Evolutionary conservation across 2,113 vertebrate genomes (phyloP).

Genomic region (Menura novaehollandiae): DNA sequence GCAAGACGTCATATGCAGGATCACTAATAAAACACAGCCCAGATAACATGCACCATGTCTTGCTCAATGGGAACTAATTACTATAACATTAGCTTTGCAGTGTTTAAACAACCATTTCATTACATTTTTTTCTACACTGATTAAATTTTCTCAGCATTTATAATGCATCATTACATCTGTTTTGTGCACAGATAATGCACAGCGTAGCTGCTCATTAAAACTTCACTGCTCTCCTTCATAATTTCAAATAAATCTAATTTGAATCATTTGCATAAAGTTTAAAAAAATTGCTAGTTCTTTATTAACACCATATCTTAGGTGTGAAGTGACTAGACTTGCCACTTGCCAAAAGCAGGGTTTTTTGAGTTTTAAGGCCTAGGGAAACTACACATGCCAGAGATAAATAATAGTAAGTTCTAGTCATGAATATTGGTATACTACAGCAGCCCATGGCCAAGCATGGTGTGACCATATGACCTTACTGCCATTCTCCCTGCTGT

Average conservation of each 20-base stretch:
- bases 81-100: constrained; percentile 74
- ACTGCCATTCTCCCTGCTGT: neutral
- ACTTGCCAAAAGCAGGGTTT: neutral
- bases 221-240: constrained; percentile 61
- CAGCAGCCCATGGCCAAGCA: neutral
- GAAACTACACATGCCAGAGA: neutral
- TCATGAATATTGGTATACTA: neutral
- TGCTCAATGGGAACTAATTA: constrained; percentile 75
- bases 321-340: constrained; percentile 3
- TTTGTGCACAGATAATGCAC: constrained; percentile 72
- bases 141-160: constrained; percentile 75
- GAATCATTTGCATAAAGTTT: constrained; percentile 62
- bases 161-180: constrained; percentile 80
- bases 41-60: constrained; percentile 57
- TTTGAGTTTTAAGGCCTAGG: neutral
- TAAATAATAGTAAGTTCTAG: neutral
- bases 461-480: neutral
- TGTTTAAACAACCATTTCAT: constrained; percentile 82
- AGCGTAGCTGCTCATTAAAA: constrained; percentile 66
- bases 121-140: constrained; percentile 73
- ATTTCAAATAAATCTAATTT: constrained; percentile 75
- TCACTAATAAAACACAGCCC: constrained; percentile 70
- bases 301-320: constrained; percentile 30
- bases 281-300: constrained; percentile 45
- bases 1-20: constrained; percentile 63